These are phyloP conservation scores for Calliscelio sp. DNA, from an alignment of 2,888 invertebrate genomes.

Conservation along the genomic window DNA sequence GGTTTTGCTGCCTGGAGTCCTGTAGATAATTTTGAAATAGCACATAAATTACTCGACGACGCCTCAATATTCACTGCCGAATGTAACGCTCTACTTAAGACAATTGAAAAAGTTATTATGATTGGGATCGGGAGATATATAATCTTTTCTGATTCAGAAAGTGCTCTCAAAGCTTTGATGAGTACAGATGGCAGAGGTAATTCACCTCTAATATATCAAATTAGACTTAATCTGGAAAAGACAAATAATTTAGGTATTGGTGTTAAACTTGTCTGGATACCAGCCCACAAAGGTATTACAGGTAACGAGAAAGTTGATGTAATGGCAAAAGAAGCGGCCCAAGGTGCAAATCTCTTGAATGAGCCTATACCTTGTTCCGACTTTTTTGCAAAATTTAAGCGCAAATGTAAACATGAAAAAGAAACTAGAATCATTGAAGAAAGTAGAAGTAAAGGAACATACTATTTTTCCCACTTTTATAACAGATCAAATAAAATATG, in stretches of 20 bases:
- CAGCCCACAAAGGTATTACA: slow-evolving; percentile 59
- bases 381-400: slow-evolving; percentile 6
- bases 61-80: slow-evolving; percentile 66
- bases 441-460: slow-evolving; percentile 16
- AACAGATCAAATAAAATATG: background rate
- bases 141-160: slow-evolving; percentile 35
- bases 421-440: background rate
- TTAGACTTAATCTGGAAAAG: slow-evolving; percentile 4
- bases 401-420: slow-evolving; percentile 28
- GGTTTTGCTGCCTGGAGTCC: slow-evolving; percentile 44
- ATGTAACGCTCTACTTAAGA: slow-evolving; percentile 54
- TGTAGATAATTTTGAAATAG: background rate
- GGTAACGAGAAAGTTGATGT: slow-evolving; percentile 66
- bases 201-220: slow-evolving; percentile 4
- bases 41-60: slow-evolving; percentile 4
- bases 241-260: background rate
- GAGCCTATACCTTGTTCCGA: background rate
- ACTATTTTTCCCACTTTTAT: slow-evolving; percentile 26
- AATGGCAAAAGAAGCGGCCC: slow-evolving; percentile 17
- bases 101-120: slow-evolving; percentile 16
- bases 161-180: slow-evolving; percentile 9
- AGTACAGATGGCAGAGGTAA: background rate
- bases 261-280: slow-evolving; percentile 67
- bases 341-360: background rate
- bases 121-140: background rate